These are phyloP conservation scores for Hephaestus fuliginosus DNA, from an alignment of 2,797 vertebrate genomes.

Conservation along the genomic window DNA sequence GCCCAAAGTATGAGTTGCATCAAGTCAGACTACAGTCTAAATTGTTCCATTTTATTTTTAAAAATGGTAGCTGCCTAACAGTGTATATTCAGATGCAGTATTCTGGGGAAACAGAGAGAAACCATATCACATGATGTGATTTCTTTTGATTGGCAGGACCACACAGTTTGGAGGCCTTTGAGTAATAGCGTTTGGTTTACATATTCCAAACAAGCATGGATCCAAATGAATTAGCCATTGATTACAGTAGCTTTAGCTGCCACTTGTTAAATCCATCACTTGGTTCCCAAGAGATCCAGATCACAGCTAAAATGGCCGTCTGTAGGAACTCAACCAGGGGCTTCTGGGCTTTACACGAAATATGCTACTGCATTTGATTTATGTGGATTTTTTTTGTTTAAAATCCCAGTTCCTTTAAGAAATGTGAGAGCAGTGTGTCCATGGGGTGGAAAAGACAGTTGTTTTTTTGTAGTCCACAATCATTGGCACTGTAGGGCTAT, in stretches of 20 bases:
- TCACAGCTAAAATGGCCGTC: conserved; percentile 58
- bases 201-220: conserved; percentile 44
- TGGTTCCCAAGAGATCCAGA: conserved; percentile 71
- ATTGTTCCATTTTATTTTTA: conserved; percentile 19
- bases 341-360: conserved; percentile 64
- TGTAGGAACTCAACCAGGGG: conserved; percentile 46
- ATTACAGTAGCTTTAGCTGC: conserved; percentile 70
- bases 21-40: conserved; percentile 6
- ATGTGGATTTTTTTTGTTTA: conserved; percentile 62
- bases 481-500: conserved; percentile 21
- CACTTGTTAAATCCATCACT: conserved; percentile 76
- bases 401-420: conserved; percentile 55
- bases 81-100: no score
- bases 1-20: conserved; percentile 30
- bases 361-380: conserved; percentile 68
- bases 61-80: not conserved
- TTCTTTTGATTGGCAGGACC: conserved; percentile 17
- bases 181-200: conserved; percentile 47
- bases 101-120: conserved; percentile 12
- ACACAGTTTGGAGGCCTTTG: conserved; percentile 33
- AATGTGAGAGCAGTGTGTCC: conserved; percentile 51
- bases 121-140: conserved; percentile 35
- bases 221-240: conserved; percentile 66
- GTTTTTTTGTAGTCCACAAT: conserved; percentile 14
- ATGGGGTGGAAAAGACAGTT: conserved; percentile 57